Base-by-base conservation (phyloP, 1,140 invertebrate genomes). In the Bombus superbus region DNA sequence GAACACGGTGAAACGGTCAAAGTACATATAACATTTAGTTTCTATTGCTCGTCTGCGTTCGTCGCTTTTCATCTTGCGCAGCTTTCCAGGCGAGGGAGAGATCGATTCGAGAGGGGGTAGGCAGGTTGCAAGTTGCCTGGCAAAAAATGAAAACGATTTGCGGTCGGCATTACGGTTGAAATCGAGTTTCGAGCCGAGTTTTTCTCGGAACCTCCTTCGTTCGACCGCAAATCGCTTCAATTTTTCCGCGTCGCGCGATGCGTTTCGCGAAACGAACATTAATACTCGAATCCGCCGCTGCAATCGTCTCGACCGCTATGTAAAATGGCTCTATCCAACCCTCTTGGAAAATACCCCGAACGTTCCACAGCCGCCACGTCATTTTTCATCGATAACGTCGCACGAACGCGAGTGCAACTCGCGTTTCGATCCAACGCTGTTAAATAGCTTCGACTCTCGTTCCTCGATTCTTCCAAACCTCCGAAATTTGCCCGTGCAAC, bases 61-160 rank as follows among this genome's bases (percentile, higher is more conserved):
- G 9, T n/a, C 25, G 47, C 47, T 22, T 71, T 71, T 42, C 38
- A 71, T 6, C 15, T 72, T n/a, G 40, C 1, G 69, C 18, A 53
- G 47, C 18, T 53, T 53, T 53, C 47, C 3, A 42, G 38, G 69
- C 1, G 38, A 28, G 68, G 11, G 68, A 42, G 42, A 72, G 35
- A 42, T 42, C 47, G 79, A 81, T 72, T 32, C 38, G 40, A n/a
- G 42, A 9, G 28, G 71, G 13, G 13, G 42, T 22, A 59, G 53
- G 32, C 38, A 75, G 42, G 47, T 75, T 38, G 72, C 42, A 25
- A n/a, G 42, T 25, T n/a, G 72, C 25, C 25, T 6, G 13, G 69
- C n/a, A 69, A 78, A 68, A 66, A 78, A 59, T 78, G 75, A 57
- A 78, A 84, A 78, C 82, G 82, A 84, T 84, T 84, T 84, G 82